A percentile compares a stretch with the other conserved stretches of the same genome.
phyloP scores from a whole-genome alignment of 2,113 vertebrate species.

The Fulica atra region DNA sequence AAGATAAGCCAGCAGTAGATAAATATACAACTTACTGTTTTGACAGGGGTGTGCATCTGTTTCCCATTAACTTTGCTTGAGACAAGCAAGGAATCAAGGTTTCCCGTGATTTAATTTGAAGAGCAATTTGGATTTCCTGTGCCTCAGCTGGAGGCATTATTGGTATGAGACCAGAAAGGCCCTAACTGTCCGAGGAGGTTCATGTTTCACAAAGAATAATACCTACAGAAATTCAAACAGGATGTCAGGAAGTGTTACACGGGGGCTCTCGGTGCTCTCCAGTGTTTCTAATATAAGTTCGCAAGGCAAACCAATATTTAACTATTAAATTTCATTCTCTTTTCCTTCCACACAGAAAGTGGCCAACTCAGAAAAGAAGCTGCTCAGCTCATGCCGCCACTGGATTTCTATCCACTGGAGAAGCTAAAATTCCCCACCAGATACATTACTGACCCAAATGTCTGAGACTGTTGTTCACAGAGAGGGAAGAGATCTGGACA shows the following conservation, averaged over 20 bases:
- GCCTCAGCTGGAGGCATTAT: constrained; percentile 44
- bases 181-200: constrained; percentile 17
- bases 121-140: constrained; percentile 69
- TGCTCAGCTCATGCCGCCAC: neutral
- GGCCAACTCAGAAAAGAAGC: neutral
- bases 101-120: constrained; percentile 69
- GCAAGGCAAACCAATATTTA: neutral
- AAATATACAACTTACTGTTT: constrained; percentile 18
- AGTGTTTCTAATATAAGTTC: neutral
- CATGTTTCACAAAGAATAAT: constrained; percentile 28
- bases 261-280: neutral
- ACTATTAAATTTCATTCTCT: neutral
- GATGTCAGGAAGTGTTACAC: neutral
- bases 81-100: constrained; percentile 40
- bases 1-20: neutral
- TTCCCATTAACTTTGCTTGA: constrained; percentile 66
- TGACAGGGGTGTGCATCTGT: constrained; percentile 63
- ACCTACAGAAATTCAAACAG: constrained; percentile 31
- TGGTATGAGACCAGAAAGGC: constrained; percentile 48
- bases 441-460: neutral
- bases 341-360: neutral
- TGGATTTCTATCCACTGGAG: neutral
- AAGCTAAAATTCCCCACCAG: neutral
- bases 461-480: neutral
- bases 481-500: neutral